phyloP scores from a whole-genome alignment of 2,113 vertebrate genomes.

The Rostratula benghalensis region DNA sequence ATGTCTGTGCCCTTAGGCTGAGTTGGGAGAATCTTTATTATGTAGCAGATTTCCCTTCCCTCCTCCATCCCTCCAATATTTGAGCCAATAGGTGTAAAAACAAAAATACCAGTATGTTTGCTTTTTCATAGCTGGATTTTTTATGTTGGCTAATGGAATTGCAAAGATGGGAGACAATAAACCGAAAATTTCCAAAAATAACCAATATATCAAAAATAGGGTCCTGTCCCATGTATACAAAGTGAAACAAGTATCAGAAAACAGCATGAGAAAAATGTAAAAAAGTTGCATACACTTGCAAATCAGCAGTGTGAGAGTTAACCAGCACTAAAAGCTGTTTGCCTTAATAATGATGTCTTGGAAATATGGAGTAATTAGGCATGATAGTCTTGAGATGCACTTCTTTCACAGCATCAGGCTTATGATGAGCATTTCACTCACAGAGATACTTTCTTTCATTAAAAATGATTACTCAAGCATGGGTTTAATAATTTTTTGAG shows the following conservation, averaged over 20 bases:
- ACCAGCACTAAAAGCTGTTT: neutral
- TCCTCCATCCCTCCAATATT: neutral
- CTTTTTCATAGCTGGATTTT: neutral
- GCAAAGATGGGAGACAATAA: neutral
- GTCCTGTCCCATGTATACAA: neutral
- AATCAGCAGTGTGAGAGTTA: neutral
- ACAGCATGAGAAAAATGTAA: neutral
- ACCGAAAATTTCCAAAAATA: too few species aligned
- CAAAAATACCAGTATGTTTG: neutral
- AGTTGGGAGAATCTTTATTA: neutral
- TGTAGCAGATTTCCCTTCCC: neutral
- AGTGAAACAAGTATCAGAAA: neutral
- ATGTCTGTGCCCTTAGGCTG: neutral
- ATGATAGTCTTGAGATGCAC: neutral
- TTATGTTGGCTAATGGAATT: neutral
- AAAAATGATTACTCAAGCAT: neutral
- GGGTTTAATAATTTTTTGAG: neutral
- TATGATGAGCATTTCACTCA: neutral
- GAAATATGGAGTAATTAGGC: constrained; percentile 8
- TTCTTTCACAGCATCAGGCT: constrained; percentile 9
- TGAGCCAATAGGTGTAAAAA: neutral
- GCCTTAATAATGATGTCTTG: neutral
- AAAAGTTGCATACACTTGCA: neutral
- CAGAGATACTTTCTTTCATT: constrained; percentile 6
- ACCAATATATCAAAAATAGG: neutral